Evolutionary conservation across 2,113 vertebrate genomes (phyloP), one percentile per base, ranked within the genome.

Genomic region (Lampris megalopsis): DNA sequence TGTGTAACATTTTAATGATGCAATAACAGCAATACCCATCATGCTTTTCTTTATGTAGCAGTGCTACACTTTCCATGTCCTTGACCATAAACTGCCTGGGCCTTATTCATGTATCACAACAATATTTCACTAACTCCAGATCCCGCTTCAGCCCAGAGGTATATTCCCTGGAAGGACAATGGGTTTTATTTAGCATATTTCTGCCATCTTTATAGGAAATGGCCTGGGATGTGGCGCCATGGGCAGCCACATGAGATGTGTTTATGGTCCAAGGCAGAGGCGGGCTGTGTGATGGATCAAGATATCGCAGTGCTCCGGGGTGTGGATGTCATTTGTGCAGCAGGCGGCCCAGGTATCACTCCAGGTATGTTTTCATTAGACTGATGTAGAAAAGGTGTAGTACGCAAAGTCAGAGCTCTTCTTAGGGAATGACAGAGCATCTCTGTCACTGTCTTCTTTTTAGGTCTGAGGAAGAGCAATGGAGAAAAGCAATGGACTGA

Each of bases 121-220:
- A 50, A 73, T 81, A 68, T 73, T 77, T 81, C 65, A 79, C 75
- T 1, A 36, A 52, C 67, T 50, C 56, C 62, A 49, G 62, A 73
- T 48, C 59, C 57, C 71, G 48, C 43, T 41, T 45, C n/a, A 52
- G 43, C 50, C 41, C n/a, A 9, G 38, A 65, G 49, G 49, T 78
- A 41, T 64, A 59, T 72, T 75, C 63, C 52, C 41, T 5, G 41
- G 73, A 83, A 86, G 83, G 82, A 78, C 85, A 82, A 81, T 71
- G 59, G 79, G 47, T 85, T 69, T 75, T 64, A 68, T 66, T 84
- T 82, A 73, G 74, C 83, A 88, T 88, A 81, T 83, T 80, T 86
- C 59, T 56, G n/a, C 77, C 80, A 71, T 75, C 71, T 74, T 56
- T 71, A 50, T 43, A 10, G 10, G 35, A 13, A 64, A 9, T 1